These are phyloP conservation scores for Erythrolamprus reginae DNA, from an alignment of 2,113 vertebrate species.

Conservation along the genomic window DNA sequence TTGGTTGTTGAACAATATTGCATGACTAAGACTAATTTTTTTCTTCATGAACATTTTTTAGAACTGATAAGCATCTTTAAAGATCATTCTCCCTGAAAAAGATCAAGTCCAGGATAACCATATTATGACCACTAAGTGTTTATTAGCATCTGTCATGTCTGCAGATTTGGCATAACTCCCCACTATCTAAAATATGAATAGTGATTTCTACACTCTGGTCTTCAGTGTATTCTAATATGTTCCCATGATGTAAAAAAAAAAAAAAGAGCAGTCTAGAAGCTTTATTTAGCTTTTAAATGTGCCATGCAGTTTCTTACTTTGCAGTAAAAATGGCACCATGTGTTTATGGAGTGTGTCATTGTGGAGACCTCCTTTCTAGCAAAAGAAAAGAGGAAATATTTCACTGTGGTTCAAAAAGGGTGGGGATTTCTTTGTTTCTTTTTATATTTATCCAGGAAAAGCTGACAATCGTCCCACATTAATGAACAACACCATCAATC, in stretches of 20 bases:
- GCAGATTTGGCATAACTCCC: not conserved
- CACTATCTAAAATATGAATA: not conserved
- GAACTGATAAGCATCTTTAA: not conserved
- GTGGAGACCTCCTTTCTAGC: slow-evolving; percentile 64
- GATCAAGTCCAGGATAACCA: not conserved
- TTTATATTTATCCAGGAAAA: slow-evolving; percentile 99
- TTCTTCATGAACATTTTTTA: not conserved
- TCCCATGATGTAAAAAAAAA: slow-evolving; percentile 1
- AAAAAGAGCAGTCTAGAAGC: not conserved
- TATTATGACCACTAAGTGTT: not conserved
- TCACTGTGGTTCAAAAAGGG: slow-evolving; percentile 77
- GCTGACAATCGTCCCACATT: slow-evolving; percentile 95
- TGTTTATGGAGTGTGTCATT: slow-evolving; percentile 62
- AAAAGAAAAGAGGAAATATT: slow-evolving; percentile 82
- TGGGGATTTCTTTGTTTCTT: slow-evolving; percentile 96
- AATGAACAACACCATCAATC: slow-evolving; percentile 97
- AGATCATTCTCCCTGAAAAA: not conserved
- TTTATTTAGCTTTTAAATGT: slow-evolving; percentile 43
- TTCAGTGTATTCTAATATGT: not conserved
- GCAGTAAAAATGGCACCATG: slow-evolving; percentile 57
- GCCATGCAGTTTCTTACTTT: slow-evolving; percentile 59
- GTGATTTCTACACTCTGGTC: not conserved
- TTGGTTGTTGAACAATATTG: not conserved
- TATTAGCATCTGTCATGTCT: not conserved
- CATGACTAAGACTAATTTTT: not conserved